These are phyloP conservation scores for Strigamia transsilvanica DNA, from an alignment of 2,888 invertebrate genomes.

Conservation along the genomic window DNA sequence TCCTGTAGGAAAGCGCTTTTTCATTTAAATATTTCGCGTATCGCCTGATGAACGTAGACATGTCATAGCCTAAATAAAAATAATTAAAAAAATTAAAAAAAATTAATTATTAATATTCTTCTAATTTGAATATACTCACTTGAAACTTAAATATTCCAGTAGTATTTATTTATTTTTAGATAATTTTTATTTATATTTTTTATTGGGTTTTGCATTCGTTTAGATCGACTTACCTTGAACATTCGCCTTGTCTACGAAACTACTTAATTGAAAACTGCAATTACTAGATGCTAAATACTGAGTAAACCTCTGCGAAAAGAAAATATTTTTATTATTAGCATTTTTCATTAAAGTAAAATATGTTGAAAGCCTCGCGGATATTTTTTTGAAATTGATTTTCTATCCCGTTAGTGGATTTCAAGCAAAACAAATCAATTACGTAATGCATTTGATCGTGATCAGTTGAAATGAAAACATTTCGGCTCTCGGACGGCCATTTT, in stretches of 20 bases:
- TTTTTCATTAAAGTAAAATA: too few species aligned
- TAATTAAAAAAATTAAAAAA: not conserved
- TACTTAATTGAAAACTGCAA: slow-evolving; percentile 97
- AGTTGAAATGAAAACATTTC: too few species aligned
- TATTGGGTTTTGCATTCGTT: not conserved
- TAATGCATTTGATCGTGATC: too few species aligned
- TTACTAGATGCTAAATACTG: slow-evolving; percentile 99
- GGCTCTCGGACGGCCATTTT: too few species aligned
- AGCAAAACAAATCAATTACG: too few species aligned
- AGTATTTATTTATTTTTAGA: not conserved
- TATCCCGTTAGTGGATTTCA: too few species aligned
- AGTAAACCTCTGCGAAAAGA: slow-evolving; percentile 89
- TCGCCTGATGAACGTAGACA: slow-evolving; percentile 98
- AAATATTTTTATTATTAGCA: slow-evolving; percentile 48
- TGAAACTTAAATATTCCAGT: slow-evolving; percentile 16
- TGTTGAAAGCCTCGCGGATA: too few species aligned
- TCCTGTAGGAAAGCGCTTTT: slow-evolving; percentile 97
- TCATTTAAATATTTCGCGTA: slow-evolving; percentile 99
- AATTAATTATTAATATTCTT: not conserved
- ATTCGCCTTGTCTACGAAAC: slow-evolving; percentile 96
- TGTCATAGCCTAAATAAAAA: slow-evolving; percentile 88
- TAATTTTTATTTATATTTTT: not conserved
- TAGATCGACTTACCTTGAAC: slow-evolving; percentile 83
- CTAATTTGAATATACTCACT: slow-evolving; percentile 33
- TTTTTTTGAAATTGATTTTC: too few species aligned